A percentile compares a stretch with the other conserved stretches of the same genome.
These are phyloP conservation scores for Strigamia transsilvanica DNA, from an alignment of 2,888 invertebrate species.

Conservation along the genomic window DNA sequence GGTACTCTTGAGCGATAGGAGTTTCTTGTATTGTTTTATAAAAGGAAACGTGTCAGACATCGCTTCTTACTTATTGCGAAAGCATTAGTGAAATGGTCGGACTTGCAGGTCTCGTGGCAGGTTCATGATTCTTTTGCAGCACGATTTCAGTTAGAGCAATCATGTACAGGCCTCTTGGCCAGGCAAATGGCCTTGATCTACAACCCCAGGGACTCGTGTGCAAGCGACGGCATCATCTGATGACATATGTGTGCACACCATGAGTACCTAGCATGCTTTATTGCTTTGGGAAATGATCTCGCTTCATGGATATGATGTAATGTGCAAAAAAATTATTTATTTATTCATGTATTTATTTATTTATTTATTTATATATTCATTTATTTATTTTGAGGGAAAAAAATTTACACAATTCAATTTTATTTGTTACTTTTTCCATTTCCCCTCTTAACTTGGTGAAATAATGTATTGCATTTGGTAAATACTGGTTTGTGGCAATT, in stretches of 20 bases:
- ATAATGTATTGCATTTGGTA: neutral
- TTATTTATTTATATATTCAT: neutral
- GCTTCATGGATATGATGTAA: neutral
- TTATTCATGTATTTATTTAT: neutral
- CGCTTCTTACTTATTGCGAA: conserved; percentile 1
- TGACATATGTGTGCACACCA: conserved; percentile 34
- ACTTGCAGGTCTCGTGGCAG: neutral
- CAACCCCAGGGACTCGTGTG: conserved; percentile 35
- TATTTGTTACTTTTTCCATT: neutral
- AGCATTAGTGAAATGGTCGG: conserved; percentile 37
- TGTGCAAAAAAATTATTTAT: neutral
- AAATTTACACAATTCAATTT: neutral
- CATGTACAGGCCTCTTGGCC: conserved; percentile 45
- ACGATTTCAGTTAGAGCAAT: conserved; percentile 36
- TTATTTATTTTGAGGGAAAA: neutral
- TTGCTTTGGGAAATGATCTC: conserved; percentile 23
- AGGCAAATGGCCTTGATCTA: conserved; percentile 33
- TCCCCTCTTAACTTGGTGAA: neutral
- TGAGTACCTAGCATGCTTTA: conserved; percentile 9
- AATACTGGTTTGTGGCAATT: neutral
- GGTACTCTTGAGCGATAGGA: neutral
- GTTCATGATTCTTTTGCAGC: conserved; percentile 36
- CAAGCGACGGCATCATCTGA: conserved; percentile 28
- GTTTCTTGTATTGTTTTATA: conserved; percentile 4
- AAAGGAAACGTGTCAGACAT: conserved; percentile 40